Base-by-base conservation (phyloP, 2,113 vertebrate genomes). In the Ammodytes marinus region DNA sequence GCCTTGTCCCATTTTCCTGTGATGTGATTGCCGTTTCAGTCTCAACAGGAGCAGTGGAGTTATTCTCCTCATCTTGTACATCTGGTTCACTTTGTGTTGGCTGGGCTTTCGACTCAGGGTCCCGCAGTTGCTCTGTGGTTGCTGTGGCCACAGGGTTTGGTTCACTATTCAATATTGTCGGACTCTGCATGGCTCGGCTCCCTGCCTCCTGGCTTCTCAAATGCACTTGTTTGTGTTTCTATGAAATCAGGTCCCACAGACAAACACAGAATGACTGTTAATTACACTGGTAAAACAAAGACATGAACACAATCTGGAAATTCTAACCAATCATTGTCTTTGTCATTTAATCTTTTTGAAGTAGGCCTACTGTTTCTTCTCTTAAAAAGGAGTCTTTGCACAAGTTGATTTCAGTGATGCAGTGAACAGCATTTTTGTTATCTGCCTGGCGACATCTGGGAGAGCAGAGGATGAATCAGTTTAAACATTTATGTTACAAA, bases 401-500 rank as follows among this genome's bases (percentile, higher is more conserved):
- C 6, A 45, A 0, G 14, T 42, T 35, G 8, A 4, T 59, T 40
- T 69, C 27, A 12, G 27, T 63, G n/a, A 80, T 63, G 40, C 27
- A 76, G 39, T n/a, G 4, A 78, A 1, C 15, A 15, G n/a, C 53
- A 73, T 55, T 69, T 79, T 87, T 85, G 72, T 89, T 59, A 59
- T 55, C 17, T 39, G 43, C 76, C 78, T 1, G 4, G 37, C 76
- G 85, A 66, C 86, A 88, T 84, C 82, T 87, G 83, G 79, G 15
- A 52, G 57, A 53, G 6, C 37, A 17, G 14, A 9, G 70, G 71
- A 89, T 87, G 77, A 89, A 90, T 88, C 76, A 77, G 63, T 76
- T 88, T 74, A 8, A 74, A 65, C 77, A 87, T 79, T 89, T 86
- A 89, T 79, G 88, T 88, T 58, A 92, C 87, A 92, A 91, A 59